Evolutionary conservation across 1,140 invertebrate genomes (phyloP), one percentile per base, ranked within the genome.

Genomic region (Goniozus legneri): DNA sequence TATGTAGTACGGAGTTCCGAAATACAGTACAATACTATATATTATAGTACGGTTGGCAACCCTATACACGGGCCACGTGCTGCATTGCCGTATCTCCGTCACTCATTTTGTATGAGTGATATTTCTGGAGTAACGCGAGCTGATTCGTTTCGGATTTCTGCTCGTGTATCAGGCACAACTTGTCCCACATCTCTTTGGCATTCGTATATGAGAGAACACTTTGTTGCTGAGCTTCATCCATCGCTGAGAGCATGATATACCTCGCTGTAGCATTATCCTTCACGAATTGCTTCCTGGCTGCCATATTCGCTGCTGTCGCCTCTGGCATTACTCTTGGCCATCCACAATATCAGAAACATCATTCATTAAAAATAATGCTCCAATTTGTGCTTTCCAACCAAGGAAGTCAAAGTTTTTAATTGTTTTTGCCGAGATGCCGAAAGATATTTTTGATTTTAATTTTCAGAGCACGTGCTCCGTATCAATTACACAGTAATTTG

Each of bases 251-350:
- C 2, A 56, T 44, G 10, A 56, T 24, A 3, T 27, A 38, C 33
- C 33, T 56, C 16, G 53, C 49, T 3, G 38, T 44, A 20, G 53
- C 53, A 20, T 56, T 39, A 37, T 56, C 49, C 12, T 47, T 50
- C 8, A 40, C 30, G 13, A 41, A 36, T 8, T 31, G 22, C 21
- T 48, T 51, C 10, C 19, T 2, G 3, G 32, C 27, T 8, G 15
- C 46, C 22, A 16, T 31, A 12, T 49, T 30, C n/a, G 19, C 45
- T 16, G 12, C 19, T 30, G 8, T 19, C 6, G 8, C 33, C 0
- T n/a, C 39, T 21, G 35, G 35, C n/a, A 27, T 27, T 4, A 2
- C 8, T 30, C 32, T 27, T 31, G 13, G 2, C 44, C 48, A 18
- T 30, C 20, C 24, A 55, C 44, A 0, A 55, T 22, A 31, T 52